Evolutionary conservation across 2,797 vertebrate species (phyloP).

Genomic region (Dryobates pubescens): DNA sequence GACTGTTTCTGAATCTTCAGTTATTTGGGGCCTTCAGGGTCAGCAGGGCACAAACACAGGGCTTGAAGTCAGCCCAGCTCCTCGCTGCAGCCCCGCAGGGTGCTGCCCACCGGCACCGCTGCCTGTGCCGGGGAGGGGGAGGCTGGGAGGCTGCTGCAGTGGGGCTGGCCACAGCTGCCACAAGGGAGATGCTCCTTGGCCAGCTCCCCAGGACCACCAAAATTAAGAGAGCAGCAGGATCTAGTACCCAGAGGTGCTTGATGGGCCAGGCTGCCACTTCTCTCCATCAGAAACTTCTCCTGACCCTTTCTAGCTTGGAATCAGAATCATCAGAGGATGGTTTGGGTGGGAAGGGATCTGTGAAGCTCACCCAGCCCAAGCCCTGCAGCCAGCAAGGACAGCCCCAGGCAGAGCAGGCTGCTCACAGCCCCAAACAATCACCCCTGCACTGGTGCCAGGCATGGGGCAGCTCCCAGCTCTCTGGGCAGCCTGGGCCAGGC

Average conservation of each 20-base stretch:
- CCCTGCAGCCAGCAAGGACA: too few relatives aligned
- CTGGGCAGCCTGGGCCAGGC: too few relatives aligned
- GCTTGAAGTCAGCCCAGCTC: neutral
- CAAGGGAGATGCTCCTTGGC: neutral
- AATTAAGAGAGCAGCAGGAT: neutral
- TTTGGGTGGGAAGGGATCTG: neutral
- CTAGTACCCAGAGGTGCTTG: neutral
- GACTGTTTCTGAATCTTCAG: neutral
- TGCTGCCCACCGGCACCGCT: accelerated
- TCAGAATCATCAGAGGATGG: neutral
- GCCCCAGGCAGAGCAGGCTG: too few relatives aligned
- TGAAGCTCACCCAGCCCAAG: neutral
- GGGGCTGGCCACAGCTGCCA: too few relatives aligned
- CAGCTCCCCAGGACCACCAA: neutral
- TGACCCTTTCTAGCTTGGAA: neutral
- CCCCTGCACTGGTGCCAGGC: too few relatives aligned
- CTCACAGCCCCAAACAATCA: too few relatives aligned
- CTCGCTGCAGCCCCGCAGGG: neutral
- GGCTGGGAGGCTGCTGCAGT: accelerated
- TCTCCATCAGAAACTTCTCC: neutral
- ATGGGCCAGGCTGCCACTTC: neutral
- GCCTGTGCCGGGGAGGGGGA: neutral
- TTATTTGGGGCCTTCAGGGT: neutral
- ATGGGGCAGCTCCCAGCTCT: too few relatives aligned
- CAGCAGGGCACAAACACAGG: neutral